Base-by-base conservation (phyloP, 1,140 invertebrate species). In the Scaptomyza graminum region DNA sequence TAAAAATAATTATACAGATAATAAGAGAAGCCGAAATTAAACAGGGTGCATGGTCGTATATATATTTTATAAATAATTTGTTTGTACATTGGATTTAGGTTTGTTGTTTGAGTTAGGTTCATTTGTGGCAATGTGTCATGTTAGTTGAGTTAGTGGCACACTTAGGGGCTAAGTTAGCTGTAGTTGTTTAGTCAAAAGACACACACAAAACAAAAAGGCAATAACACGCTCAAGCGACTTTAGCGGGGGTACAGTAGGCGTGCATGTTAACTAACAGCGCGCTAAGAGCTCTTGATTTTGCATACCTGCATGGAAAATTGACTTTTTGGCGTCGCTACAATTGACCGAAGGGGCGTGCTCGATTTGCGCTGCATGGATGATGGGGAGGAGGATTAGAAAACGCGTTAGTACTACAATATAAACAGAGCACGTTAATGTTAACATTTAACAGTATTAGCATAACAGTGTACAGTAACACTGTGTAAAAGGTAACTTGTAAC, bases 271-370 rank as follows among this genome's bases (percentile, higher is more conserved):
- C 76, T 77, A 79, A 83, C 79, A 83, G 79, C 74, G 79, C 52
- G 50, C 15, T 63, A 55, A 74, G 49, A 69, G 25, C 28, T 41
- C 34, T 60, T n/a, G 39, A 8, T 22, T 59, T 59, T 50, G 90
- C 90, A 75, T 91, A 91, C 90, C 90, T 91, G 90, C 90, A 91
- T 90, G 74, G 90, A 91, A 90, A 81, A 91, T 77, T 90, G 90
- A 68, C 60, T 91, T 90, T 91, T 91, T 59, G 90, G 83, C 73
- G 90, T 61, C 66, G 81, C 70, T 68, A 81, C 70, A 70, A 85
- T 61, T 65, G 88, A 75, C 74, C 78, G 91, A 44, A 76, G 63
- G 74, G 90, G 90, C 76, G 81, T 88, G 79, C 66, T 89, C 65
- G 90, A 83, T 70, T 91, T 91, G 83, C 90, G 90, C 90, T 91